Base-by-base conservation (phyloP, 2,797 vertebrate genomes). In the Argentina silus region DNA sequence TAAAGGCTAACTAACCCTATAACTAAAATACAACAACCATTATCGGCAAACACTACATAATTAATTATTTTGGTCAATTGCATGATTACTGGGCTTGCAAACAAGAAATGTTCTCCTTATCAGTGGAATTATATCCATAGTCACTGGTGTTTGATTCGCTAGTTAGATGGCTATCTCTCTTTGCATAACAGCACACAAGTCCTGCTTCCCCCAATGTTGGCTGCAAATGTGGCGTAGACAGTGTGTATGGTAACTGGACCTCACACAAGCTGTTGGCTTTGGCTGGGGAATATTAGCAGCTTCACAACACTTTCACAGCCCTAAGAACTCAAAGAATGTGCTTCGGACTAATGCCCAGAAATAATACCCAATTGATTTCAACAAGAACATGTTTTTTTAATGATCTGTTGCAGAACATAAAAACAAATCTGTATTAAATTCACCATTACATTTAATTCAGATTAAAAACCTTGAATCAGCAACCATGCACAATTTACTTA, bases 231-330 rank as follows among this genome's bases (percentile, higher is more conserved):
- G 14, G 55, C 19, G 19, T 19, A 23, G 55, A 43, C 36, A 43
- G 42, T 63, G 15, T 63, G 61, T 63, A n/a, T 44, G 15, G 14
- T 7, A n/a, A 63, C 61, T n/a, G 61, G 36, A 44, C 42, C 61
- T 76, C 80, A 79, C 64, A 69, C 70, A 67, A 53, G 68, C 81
- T 77, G 72, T 50, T 73, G 73, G 70, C 68, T 61, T 66, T 83
- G 72, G 68, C 75, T 64, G 53, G 69, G 44, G 79, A 76, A 79
- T 65, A 83, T 71, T 75, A 83, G 27, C 48, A 68, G 65, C 72
- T 62, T 55, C 55, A 9, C 3, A 60, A 62, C 74, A 51, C 67
- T 75, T 63, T 56, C 2, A 6, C 76, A 69, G 78, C 43, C 53
- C 15, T 66, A 70, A 53, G 21, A 73, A 65, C 62, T 69, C n/a